Base-by-base conservation (phyloP, 2,888 invertebrate genomes). In the Tolmerus cingulatus region DNA sequence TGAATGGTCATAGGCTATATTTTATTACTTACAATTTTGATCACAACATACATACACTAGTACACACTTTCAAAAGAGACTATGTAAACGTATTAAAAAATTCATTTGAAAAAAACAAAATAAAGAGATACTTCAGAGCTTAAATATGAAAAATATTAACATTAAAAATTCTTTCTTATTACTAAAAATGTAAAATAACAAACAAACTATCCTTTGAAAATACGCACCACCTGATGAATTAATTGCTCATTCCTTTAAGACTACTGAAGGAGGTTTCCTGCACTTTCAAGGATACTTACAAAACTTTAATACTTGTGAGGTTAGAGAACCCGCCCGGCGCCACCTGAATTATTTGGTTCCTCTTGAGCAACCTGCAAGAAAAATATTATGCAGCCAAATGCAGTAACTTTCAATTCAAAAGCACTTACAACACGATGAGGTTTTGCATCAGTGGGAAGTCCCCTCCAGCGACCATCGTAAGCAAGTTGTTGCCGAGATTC, bases 261-360 rank as follows among this genome's bases (percentile, higher is more conserved):
- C 5, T 37, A 30, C 19, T 82, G 57, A 14, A 34, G 57, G 19
- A 66, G 51, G 7, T 37, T 37, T 57, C 34, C 8, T 82, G 37
- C 43, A 85, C 37, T 30, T 7, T 74, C 57, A 66, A 84, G 43
- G 40, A 34, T 55, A 97, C 98, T 97, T 94, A 98, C 98, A 98
- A 93, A 90, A 97, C 95, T 92, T 95, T 95, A 89, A 98, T 94
- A 89, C 95, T 95, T 88, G 96, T 95, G 90, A 97, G 94, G 93
- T 96, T 96, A 90, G 93, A 93, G 92, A 98, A 97, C 87, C 97
- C 97, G 90, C 95, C 95, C 90, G 95, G 95, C 90, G 96, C 95
- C 90, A 98, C 96, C 91, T 94, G 93, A 89, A 94, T 93, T 92
- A 98, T 96, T 93, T 95, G 95, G 94, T 98, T 98, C 91, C 97